A percentile compares a stretch with the other conserved stretches of the same genome.
Conservation (phyloP, 2,113 vertebrate species). For the Dromaius novaehollandiae region DNA sequence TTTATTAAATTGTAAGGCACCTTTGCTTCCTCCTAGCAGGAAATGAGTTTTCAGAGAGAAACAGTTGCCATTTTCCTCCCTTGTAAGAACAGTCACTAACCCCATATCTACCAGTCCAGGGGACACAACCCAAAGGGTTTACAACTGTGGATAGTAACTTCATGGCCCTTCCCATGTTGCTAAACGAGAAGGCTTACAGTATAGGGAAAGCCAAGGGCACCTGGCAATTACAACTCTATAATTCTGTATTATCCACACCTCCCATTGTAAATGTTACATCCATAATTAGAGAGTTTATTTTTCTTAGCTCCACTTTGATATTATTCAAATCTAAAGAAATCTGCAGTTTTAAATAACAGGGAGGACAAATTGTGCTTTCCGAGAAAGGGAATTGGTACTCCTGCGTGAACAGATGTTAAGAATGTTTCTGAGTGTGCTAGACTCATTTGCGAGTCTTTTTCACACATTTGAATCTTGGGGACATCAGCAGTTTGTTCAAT, state of each 20-base stretch:
- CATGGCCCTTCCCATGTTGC: not conserved
- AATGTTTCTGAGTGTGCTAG: slow-evolving; percentile 64
- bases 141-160: not conserved
- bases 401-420: slow-evolving; percentile 66
- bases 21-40: not conserved
- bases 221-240: not conserved
- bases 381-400: slow-evolving; percentile 49
- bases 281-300: slow-evolving; percentile 6
- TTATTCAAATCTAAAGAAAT: slow-evolving; percentile 40
- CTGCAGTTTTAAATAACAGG: slow-evolving; percentile 44
- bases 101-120: not conserved
- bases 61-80: not conserved
- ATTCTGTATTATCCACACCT: not conserved
- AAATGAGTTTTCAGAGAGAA: not conserved
- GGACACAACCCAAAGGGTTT: not conserved
- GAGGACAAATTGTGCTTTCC: slow-evolving; percentile 64
- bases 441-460: slow-evolving; percentile 67
- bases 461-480: slow-evolving; percentile 58
- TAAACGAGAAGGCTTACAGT: not conserved
- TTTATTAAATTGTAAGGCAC: not conserved
- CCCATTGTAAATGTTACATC: not conserved
- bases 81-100: not conserved
- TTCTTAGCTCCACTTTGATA: not conserved
- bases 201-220: not conserved
- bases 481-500: slow-evolving; percentile 65